Base-by-base conservation (phyloP, 2,797 vertebrate species). In the Antennarius maculatus region DNA sequence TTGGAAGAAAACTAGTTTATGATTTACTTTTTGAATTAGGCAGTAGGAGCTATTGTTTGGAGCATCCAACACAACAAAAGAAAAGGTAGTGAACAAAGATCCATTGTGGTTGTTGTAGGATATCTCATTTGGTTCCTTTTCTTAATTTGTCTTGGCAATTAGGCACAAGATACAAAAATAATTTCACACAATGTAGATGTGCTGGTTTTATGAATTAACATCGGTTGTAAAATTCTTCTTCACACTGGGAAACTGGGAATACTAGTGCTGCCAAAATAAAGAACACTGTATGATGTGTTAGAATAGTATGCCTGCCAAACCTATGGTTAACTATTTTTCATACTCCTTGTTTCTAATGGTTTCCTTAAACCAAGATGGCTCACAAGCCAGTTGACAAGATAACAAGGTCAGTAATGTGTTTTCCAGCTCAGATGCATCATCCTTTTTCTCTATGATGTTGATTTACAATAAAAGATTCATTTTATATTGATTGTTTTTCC, bases 331-430 rank as follows among this genome's bases (percentile, higher is more conserved):
- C 61, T 57, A 64, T 69, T 61, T 52, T 77, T 77, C 52, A 78
- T 43, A 23, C 55, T 17, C 13, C 16, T 54, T 43, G 17, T 8
- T 15, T 42, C 27, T 61, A 56, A 42, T 65, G 50, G 10, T 69
- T 71, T 74, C 27, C 53, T 74, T 17, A 61, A 71, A 41, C 62
- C 45, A 66, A 68, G 65, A 60, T 18, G 63, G 31, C 28, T 71
- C 60, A 65, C 52, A 68, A 51, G 66, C 60, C 57, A 62, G 54
- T 49, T 67, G 71, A 71, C 55, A 80, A 73, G 62, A 78, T 71
- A 66, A 68, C 49, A 81, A 61, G 61, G 57, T 47, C 53, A 60
- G 28, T 54, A 51, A 66, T 69, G 54, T 69, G 57, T 77, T 74
- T 68, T 58, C 42, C 14, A 12, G 28, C 51, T n/a, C 48, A 23